Evolutionary conservation across 2,888 invertebrate genomes (phyloP).

Genomic region (Brachypalpus laphriformis): DNA sequence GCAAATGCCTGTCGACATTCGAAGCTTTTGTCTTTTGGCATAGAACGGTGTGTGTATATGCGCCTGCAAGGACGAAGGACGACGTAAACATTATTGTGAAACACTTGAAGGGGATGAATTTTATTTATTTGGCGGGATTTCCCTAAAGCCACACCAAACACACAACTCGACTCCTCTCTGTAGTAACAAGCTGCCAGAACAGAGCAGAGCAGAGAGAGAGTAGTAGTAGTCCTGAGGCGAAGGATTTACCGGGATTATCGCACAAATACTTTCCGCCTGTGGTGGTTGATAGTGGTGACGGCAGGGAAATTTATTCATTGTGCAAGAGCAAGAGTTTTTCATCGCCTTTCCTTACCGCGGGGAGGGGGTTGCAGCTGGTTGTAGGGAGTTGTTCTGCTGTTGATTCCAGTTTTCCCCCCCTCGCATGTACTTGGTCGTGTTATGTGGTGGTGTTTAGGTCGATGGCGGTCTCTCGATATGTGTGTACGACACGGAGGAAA

Average conservation of each 20-base stretch:
- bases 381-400: slow-evolving; percentile 17
- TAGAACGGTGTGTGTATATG: slow-evolving; percentile 2
- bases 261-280: slow-evolving; percentile 67
- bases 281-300: slow-evolving; percentile 49
- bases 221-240: slow-evolving; percentile 65
- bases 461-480: slow-evolving; percentile 16
- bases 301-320: slow-evolving; percentile 70
- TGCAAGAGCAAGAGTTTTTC: slow-evolving; percentile 37
- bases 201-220: not conserved
- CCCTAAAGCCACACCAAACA: slow-evolving; percentile 51
- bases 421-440: slow-evolving; percentile 47
- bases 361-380: not conserved
- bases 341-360: slow-evolving; percentile 3
- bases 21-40: slow-evolving; percentile 69
- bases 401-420: slow-evolving; percentile 8
- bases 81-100: slow-evolving; percentile 68
- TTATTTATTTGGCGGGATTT: slow-evolving; percentile 74
- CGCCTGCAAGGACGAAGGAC: slow-evolving; percentile 49
- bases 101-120: slow-evolving; percentile 73
- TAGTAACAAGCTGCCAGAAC: slow-evolving; percentile 54
- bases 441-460: slow-evolving; percentile 58
- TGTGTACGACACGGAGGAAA: slow-evolving; percentile 22
- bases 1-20: slow-evolving; percentile 58
- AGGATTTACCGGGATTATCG: slow-evolving; percentile 73
- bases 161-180: slow-evolving; percentile 2